These are phyloP conservation scores for Rhipidura dahli DNA, from an alignment of 2,113 vertebrate genomes.

Conservation along the genomic window DNA sequence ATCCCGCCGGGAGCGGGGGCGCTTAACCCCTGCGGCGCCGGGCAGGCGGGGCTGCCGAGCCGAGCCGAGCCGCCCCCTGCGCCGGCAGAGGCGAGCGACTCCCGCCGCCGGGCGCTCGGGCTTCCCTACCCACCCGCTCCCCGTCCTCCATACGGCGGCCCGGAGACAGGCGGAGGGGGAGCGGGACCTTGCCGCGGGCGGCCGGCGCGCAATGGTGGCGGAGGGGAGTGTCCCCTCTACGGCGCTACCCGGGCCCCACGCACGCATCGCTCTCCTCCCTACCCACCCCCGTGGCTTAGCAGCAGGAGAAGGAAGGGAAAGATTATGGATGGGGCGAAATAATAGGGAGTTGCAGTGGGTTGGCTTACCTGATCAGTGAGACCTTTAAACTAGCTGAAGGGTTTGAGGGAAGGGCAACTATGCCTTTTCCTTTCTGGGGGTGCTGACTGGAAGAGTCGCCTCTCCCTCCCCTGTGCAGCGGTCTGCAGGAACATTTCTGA, in stretches of 20 bases:
- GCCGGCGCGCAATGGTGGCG: background rate
- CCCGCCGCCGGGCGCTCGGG: background rate
- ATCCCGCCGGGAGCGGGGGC: background rate
- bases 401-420: background rate
- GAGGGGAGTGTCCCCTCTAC: background rate
- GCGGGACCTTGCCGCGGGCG: background rate
- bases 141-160: background rate
- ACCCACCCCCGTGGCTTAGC: background rate
- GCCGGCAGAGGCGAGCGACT: background rate
- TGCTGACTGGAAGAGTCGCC: background rate
- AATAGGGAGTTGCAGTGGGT: background rate
- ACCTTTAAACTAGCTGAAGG: background rate
- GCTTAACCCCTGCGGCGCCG: constrained; percentile 33
- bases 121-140: background rate
- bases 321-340: background rate
- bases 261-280: background rate
- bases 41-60: background rate
- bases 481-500: background rate
- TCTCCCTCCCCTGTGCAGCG: background rate
- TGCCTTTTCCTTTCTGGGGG: background rate
- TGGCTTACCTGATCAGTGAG: background rate
- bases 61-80: background rate
- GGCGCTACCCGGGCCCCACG: background rate
- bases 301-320: background rate
- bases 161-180: background rate